phyloP scores from a whole-genome alignment of 2,888 invertebrate species.

The Eupithecia subfuscata region DNA sequence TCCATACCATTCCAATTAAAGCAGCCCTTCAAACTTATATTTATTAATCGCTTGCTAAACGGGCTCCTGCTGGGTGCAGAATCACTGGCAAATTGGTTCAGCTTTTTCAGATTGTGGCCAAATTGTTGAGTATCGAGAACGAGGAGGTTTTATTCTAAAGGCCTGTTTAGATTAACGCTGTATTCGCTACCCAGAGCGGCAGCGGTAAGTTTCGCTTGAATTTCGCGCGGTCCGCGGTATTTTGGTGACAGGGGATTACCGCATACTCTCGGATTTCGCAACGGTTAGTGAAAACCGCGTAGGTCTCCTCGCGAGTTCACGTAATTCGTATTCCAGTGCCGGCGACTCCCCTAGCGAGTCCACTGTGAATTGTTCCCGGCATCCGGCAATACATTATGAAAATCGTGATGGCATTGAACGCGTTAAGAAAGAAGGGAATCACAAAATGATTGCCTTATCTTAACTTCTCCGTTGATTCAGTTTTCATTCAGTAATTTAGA shows the following conservation, averaged over 20 bases:
- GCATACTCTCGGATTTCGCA: neutral
- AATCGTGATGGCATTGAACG: too few relatives aligned
- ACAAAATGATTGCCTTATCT: too few relatives aligned
- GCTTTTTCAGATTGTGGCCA: neutral
- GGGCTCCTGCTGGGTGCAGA: conserved; percentile 43
- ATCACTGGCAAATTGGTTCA: neutral
- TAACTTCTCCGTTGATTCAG: too few relatives aligned
- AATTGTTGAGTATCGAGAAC: neutral
- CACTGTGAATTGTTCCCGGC: too few relatives aligned
- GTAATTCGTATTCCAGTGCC: too few relatives aligned
- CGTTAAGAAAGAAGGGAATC: too few relatives aligned
- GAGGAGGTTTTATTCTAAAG: neutral
- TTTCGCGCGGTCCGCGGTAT: neutral
- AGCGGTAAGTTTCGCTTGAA: neutral
- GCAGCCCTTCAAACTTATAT: neutral
- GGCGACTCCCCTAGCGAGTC: too few relatives aligned
- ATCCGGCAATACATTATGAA: too few relatives aligned
- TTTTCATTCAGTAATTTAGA: too few relatives aligned
- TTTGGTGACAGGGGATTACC: neutral
- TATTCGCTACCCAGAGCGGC: neutral
- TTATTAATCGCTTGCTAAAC: conserved; percentile 24
- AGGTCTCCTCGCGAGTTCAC: too few relatives aligned
- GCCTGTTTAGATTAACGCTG: neutral
- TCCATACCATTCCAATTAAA: conserved; percentile 36
- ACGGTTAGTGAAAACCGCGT: neutral